phyloP scores from a whole-genome alignment of 1,140 invertebrate species.

The Scylla paramamosain region DNA sequence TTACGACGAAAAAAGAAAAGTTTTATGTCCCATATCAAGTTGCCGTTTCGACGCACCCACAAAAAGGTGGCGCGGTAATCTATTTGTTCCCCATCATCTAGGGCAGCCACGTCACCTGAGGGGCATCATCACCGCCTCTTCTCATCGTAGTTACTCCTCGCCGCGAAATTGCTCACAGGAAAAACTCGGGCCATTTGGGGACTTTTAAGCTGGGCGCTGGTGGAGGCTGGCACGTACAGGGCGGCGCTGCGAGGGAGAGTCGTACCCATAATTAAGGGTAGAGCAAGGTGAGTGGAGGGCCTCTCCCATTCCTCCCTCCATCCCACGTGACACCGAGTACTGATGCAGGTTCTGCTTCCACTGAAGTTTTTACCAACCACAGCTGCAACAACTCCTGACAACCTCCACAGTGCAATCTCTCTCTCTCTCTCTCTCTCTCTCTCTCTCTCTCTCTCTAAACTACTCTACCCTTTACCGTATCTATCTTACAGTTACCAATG shows the following conservation, averaged over 20 bases:
- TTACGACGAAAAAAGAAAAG: no score
- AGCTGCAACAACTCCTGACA: background rate
- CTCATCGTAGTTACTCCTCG: background rate
- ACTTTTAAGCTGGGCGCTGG: no score
- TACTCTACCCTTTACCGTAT: background rate
- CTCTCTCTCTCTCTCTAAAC: background rate
- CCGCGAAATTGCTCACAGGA: background rate
- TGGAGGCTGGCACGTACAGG: background rate
- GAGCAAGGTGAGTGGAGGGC: conserved; percentile 1
- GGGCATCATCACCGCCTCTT: background rate
- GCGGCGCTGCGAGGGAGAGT: background rate
- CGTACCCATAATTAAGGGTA: conserved; percentile 13
- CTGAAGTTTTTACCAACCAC: background rate
- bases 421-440: conserved; percentile 20
- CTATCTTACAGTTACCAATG: background rate
- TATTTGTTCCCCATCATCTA: no score
- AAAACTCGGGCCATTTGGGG: background rate
- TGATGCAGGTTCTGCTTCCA: no score
- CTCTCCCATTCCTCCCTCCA: background rate
- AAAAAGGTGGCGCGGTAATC: no score
- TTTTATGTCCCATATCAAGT: no score
- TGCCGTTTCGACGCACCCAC: no score
- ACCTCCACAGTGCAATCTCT: background rate
- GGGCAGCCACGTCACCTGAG: no score
- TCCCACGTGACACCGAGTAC: background rate